Evolutionary conservation across 2,888 invertebrate genomes (phyloP).

Genomic region (Dynastes tityus): DNA sequence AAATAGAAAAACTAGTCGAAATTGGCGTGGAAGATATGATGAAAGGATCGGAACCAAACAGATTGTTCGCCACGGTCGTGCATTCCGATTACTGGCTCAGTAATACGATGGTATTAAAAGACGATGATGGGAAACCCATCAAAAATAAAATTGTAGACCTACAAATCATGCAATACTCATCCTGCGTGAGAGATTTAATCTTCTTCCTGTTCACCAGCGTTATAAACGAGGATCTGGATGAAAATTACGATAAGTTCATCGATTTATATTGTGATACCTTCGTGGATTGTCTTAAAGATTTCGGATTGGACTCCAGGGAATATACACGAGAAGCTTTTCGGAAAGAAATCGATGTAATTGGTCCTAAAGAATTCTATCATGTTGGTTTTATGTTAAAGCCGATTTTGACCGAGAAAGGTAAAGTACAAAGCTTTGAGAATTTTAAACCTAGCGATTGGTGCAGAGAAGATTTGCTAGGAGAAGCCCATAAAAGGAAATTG

Average conservation of each 20-base stretch:
- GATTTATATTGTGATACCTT: constrained; percentile 73
- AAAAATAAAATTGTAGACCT: constrained; percentile 76
- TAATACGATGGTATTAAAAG: constrained; percentile 74
- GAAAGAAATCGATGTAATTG: constrained; percentile 69
- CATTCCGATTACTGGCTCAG: constrained; percentile 78
- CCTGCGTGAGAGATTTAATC: constrained; percentile 72
- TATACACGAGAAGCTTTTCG: constrained; percentile 70
- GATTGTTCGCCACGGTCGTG: constrained; percentile 72
- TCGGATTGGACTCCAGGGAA: constrained; percentile 64
- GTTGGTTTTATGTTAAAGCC: constrained; percentile 72
- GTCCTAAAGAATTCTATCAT: constrained; percentile 70
- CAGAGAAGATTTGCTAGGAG: constrained; percentile 65
- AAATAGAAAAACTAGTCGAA: constrained; percentile 60
- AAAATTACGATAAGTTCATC: constrained; percentile 72
- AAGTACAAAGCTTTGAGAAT: constrained; percentile 69
- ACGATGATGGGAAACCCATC: constrained; percentile 69
- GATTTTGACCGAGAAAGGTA: constrained; percentile 70
- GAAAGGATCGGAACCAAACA: constrained; percentile 63
- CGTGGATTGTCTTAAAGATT: constrained; percentile 67
- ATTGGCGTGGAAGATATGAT: constrained; percentile 55
- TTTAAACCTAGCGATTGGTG: constrained; percentile 68
- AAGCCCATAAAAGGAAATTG: constrained; percentile 66
- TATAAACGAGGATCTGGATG: constrained; percentile 67
- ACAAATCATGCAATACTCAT: constrained; percentile 73
- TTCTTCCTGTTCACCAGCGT: constrained; percentile 75